phyloP scores from a whole-genome alignment of 2,888 invertebrate genomes.

The Laspeyria flexula region DNA sequence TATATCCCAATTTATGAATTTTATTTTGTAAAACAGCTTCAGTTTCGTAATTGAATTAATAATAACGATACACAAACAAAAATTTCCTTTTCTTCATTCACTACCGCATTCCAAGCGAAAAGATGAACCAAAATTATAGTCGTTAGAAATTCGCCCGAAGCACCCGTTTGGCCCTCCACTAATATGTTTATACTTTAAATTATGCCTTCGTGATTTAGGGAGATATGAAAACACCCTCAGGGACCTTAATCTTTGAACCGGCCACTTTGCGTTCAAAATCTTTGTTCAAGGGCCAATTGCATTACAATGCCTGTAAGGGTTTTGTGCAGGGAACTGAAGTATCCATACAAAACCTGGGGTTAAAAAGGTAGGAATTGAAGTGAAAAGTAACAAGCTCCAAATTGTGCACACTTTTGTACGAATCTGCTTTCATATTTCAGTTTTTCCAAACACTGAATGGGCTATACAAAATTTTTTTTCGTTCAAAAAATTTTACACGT shows the following conservation, averaged over 20 bases:
- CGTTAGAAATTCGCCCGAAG: conserved; percentile 54
- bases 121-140: conserved; percentile 37
- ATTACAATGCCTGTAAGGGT: conserved; percentile 53
- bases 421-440: conserved; percentile 21
- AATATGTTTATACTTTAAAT: conserved; percentile 73
- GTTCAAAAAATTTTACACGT: too few species aligned
- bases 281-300: conserved; percentile 66
- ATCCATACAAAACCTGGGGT: conserved; percentile 30
- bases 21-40: too few species aligned
- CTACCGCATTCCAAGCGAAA: conserved; percentile 22
- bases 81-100: neutral
- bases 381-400: conserved; percentile 19
- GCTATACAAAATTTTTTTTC: conserved; percentile 6
- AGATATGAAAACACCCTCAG: conserved; percentile 73
- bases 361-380: conserved; percentile 13
- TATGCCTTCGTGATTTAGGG: conserved; percentile 69
- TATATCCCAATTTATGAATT: too few species aligned
- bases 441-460: conserved; percentile 22
- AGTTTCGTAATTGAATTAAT: neutral
- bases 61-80: neutral
- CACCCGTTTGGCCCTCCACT: conserved; percentile 56
- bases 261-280: conserved; percentile 60
- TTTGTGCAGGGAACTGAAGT: conserved; percentile 26
- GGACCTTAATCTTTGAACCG: conserved; percentile 65
- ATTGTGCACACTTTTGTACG: conserved; percentile 10